Conservation (phyloP, 2,888 invertebrate genomes). For the Phasia obesa region DNA sequence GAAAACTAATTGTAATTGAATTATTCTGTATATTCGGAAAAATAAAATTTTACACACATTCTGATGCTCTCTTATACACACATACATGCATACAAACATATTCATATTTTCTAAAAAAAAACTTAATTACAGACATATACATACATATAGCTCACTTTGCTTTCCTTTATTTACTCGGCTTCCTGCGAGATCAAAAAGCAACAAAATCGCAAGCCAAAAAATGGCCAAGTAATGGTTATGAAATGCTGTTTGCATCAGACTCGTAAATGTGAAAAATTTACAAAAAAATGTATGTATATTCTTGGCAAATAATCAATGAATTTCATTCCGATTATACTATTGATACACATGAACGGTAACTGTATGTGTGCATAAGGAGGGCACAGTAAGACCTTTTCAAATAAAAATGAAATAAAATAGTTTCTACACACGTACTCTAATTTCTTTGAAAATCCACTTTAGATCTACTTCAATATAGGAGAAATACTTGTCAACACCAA, state of each 20-base stretch:
- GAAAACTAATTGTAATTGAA: slow-evolving; percentile 20
- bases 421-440: no score
- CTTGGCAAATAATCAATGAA: slow-evolving; percentile 54
- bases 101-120: slow-evolving; percentile 58
- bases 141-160: neutral
- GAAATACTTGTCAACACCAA: no score
- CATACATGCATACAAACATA: slow-evolving; percentile 24
- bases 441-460: no score
- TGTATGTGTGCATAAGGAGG: no score
- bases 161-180: neutral
- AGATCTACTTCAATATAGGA: no score
- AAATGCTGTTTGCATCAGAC: slow-evolving; percentile 36
- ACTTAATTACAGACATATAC: no score
- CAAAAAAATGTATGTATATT: slow-evolving; percentile 24
- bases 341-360: slow-evolving; percentile 11
- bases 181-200: slow-evolving; percentile 14
- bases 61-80: no score
- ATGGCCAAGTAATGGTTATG: slow-evolving; percentile 51
- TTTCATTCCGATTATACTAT: slow-evolving; percentile 48
- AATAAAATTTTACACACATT: no score
- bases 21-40: slow-evolving; percentile 25
- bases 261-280: slow-evolving; percentile 5
- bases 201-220: slow-evolving; percentile 20
- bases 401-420: no score
- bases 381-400: no score